phyloP scores from a whole-genome alignment of 1,140 invertebrate species.

The Acromyrmex heyeri region DNA sequence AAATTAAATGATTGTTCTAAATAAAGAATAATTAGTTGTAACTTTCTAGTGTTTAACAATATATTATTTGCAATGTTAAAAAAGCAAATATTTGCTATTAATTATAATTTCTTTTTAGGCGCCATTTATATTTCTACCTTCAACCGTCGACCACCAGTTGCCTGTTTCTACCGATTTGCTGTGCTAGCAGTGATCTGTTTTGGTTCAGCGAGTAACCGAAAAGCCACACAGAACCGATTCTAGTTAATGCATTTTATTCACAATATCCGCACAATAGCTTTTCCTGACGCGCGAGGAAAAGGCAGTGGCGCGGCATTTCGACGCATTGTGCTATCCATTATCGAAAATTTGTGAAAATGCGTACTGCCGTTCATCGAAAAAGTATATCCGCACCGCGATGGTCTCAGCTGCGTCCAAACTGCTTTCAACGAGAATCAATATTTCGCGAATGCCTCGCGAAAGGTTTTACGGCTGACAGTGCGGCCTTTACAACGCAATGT shows the following conservation, averaged over 20 bases:
- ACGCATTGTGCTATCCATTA: conserved; percentile 57
- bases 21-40: not conserved
- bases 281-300: conserved; percentile 25
- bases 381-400: conserved; percentile 55
- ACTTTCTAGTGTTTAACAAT: not conserved
- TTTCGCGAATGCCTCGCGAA: conserved; percentile 52
- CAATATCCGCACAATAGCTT: conserved; percentile 37
- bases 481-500: conserved; percentile 54
- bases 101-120: not conserved
- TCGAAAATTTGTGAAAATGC: conserved; percentile 59
- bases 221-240: conserved; percentile 50
- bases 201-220: conserved; percentile 15
- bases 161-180: conserved; percentile 16
- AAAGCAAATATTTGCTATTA: not conserved
- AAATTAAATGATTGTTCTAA: not conserved
- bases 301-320: conserved; percentile 31
- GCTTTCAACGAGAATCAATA: conserved; percentile 61
- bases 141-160: conserved; percentile 70
- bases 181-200: conserved; percentile 46
- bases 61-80: not conserved
- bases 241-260: conserved; percentile 56
- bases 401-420: conserved; percentile 61
- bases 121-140: conserved; percentile 36
- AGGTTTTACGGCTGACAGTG: conserved; percentile 61
- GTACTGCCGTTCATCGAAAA: conserved; percentile 38